A percentile compares a stretch with the other conserved stretches of the same genome.
phyloP scores from a whole-genome alignment of 2,888 invertebrate species.

The Volucella inanis region DNA sequence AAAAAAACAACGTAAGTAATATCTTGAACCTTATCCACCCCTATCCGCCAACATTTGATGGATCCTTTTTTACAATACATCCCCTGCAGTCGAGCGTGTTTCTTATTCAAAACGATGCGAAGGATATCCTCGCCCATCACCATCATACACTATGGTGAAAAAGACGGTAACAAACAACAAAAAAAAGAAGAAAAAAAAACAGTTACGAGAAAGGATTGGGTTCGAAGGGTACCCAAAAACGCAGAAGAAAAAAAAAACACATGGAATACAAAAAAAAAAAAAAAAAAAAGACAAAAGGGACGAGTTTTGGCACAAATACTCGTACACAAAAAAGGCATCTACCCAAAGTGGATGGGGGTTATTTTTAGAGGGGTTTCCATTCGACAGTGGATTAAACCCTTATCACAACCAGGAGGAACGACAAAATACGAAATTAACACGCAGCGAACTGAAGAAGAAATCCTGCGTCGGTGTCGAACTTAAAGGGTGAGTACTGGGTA shows the following conservation, averaged over 20 bases:
- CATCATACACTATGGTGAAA: slow-evolving; percentile 44
- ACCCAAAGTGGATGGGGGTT: slow-evolving; percentile 43
- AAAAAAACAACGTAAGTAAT: slow-evolving; percentile 24
- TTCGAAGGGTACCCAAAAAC: slow-evolving; percentile 48
- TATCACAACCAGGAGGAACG: slow-evolving; percentile 70
- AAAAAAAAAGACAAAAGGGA: slow-evolving; percentile 35
- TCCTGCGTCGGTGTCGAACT: slow-evolving; percentile 21
- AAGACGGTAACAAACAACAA: slow-evolving; percentile 35
- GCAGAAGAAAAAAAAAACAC: slow-evolving; percentile 19
- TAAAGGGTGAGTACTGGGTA: slow-evolving; percentile 40
- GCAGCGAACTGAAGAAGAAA: slow-evolving; percentile 44
- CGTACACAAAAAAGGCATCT: slow-evolving; percentile 45
- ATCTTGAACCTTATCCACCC: slow-evolving; percentile 60
- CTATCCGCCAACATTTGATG: slow-evolving; percentile 67
- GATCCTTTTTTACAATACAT: slow-evolving; percentile 62
- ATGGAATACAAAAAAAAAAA: slow-evolving; percentile 5
- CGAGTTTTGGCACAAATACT: slow-evolving; percentile 55
- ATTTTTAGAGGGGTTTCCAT: slow-evolving; percentile 69
- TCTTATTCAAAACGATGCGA: slow-evolving; percentile 66
- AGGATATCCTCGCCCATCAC: slow-evolving; percentile 56
- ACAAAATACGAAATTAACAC: slow-evolving; percentile 72
- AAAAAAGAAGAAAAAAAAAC: slow-evolving; percentile 18
- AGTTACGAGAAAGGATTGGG: slow-evolving; percentile 54
- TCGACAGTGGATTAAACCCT: slow-evolving; percentile 75
- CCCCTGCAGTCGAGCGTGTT: slow-evolving; percentile 55